A percentile compares a stretch with the other conserved stretches of the same genome.
These are phyloP conservation scores for Fratercula arctica DNA, from an alignment of 2,797 vertebrate species.

Conservation along the genomic window DNA sequence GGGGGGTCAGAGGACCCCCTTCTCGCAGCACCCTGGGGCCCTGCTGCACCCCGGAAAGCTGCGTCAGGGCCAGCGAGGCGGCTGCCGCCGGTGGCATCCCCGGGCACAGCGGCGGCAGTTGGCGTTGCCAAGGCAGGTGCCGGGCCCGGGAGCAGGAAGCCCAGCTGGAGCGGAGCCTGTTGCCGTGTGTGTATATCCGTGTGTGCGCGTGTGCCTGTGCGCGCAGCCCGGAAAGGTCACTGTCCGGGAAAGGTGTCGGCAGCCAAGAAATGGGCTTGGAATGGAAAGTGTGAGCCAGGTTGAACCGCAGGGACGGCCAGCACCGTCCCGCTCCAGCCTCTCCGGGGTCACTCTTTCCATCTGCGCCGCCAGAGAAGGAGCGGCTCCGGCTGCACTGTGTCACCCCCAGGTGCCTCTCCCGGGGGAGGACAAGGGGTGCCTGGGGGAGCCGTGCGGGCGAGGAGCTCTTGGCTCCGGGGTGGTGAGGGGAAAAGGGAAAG, in stretches of 20 bases:
- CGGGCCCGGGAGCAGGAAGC: rapidly evolving
- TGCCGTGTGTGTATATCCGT: neutral
- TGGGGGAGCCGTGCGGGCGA: rapidly evolving
- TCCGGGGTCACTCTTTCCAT: neutral
- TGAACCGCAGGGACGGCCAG: neutral
- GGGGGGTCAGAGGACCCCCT: neutral
- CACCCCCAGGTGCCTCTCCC: neutral
- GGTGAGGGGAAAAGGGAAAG: neutral
- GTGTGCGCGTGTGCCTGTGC: rapidly evolving
- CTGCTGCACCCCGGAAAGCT: neutral
- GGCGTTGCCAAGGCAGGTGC: rapidly evolving
- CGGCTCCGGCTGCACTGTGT: rapidly evolving
- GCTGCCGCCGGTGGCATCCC: rapidly evolving
- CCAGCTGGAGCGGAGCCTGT: neutral
- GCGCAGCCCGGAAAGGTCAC: neutral
- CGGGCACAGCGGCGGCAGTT: rapidly evolving
- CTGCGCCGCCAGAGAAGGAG: neutral
- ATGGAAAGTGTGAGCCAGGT: neutral
- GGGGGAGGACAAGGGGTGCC: neutral
- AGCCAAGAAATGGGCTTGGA: constrained; percentile 11
- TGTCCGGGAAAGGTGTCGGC: neutral
- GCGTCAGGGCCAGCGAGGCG: rapidly evolving
- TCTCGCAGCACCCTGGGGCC: rapidly evolving
- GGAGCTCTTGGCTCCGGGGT: rapidly evolving
- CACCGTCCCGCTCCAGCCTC: neutral